Evolutionary conservation across 2,797 vertebrate genomes (phyloP).

Genomic region (Hyperoplus lanceolatus): DNA sequence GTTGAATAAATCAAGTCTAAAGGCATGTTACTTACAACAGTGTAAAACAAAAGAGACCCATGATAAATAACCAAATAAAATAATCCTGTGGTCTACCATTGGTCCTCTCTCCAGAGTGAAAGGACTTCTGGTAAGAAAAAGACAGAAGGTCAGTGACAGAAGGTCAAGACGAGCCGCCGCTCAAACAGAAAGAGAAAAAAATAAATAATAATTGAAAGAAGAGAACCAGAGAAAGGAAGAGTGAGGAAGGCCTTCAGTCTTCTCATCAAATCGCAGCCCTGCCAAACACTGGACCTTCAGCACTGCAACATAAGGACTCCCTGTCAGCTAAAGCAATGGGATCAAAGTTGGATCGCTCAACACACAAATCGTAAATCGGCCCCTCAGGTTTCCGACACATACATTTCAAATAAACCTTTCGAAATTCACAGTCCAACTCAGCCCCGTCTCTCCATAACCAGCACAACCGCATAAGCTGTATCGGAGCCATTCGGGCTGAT

Average conservation of each 20-base stretch:
- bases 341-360: slow-evolving; percentile 58
- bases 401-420: slow-evolving; percentile 44
- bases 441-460: not conserved
- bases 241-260: slow-evolving; percentile 1
- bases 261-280: slow-evolving; percentile 30
- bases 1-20: not conserved
- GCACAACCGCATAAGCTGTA: slow-evolving; percentile 21
- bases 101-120: slow-evolving; percentile 35
- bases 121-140: slow-evolving; percentile 37
- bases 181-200: not conserved
- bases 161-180: not conserved
- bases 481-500: slow-evolving; percentile 11
- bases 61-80: slow-evolving; percentile 1
- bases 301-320: slow-evolving; percentile 28
- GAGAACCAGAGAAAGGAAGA: not conserved
- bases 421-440: slow-evolving; percentile 18
- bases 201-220: slow-evolving; percentile 1
- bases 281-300: slow-evolving; percentile 36
- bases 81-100: slow-evolving; percentile 20
- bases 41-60: not conserved
- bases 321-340: slow-evolving; percentile 41
- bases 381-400: slow-evolving; percentile 41
- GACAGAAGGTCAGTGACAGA: not conserved
- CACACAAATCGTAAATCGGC: slow-evolving; percentile 39
- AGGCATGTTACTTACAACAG: not conserved